phyloP scores from a whole-genome alignment of 2,888 invertebrate species.

The Synanthedon andrenaeformis region DNA sequence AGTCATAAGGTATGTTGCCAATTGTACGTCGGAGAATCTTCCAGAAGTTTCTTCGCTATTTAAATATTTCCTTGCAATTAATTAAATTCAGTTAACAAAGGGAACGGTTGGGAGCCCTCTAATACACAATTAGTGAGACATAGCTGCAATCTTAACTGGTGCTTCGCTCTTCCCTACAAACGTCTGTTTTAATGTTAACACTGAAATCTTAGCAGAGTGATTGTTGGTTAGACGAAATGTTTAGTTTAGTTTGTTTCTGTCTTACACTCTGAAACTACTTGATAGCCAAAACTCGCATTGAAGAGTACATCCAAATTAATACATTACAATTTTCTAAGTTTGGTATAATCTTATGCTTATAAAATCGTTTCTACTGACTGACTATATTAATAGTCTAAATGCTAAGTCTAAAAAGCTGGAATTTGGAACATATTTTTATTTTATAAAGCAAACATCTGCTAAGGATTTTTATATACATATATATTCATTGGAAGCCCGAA shows the following conservation, averaged over 20 bases:
- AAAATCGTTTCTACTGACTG: too few relatives aligned
- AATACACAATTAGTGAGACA: slow-evolving; percentile 55
- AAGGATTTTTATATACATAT: too few relatives aligned
- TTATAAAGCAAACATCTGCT: too few relatives aligned
- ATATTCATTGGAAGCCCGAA: too few relatives aligned
- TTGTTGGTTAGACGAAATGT: not conserved
- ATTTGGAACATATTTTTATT: too few relatives aligned
- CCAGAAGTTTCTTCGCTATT: slow-evolving; percentile 21
- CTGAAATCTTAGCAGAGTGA: not conserved
- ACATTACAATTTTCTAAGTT: too few relatives aligned
- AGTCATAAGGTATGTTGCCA: slow-evolving; percentile 8
- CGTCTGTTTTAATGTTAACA: slow-evolving; percentile 1
- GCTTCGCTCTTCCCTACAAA: slow-evolving; percentile 4
- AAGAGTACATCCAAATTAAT: too few relatives aligned
- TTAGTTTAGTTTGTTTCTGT: not conserved
- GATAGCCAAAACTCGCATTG: too few relatives aligned
- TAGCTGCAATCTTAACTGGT: slow-evolving; percentile 37
- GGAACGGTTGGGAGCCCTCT: slow-evolving; percentile 35
- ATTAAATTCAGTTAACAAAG: slow-evolving; percentile 62
- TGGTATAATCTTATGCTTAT: too few relatives aligned
- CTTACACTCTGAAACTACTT: too few relatives aligned
- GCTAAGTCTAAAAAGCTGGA: too few relatives aligned
- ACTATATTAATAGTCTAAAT: too few relatives aligned
- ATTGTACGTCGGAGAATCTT: slow-evolving; percentile 9
- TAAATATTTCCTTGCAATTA: slow-evolving; percentile 64